These are phyloP conservation scores for Colossoma macropomum DNA, from an alignment of 2,113 vertebrate species.

Conservation along the genomic window DNA sequence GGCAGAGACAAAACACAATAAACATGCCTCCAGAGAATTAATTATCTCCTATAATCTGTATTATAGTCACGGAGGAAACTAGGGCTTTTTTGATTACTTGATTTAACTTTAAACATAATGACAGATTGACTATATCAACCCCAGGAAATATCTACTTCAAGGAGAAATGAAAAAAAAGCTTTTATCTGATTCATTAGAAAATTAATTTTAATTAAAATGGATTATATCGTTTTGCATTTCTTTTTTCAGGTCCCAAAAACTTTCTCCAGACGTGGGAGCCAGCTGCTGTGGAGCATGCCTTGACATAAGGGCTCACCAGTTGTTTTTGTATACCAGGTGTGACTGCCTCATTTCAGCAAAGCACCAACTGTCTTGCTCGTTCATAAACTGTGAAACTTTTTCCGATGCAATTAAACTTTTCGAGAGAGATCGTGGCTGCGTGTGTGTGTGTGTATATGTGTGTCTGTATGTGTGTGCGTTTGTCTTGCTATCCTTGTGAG, in stretches of 20 bases:
- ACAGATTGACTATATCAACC: background rate
- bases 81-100: background rate
- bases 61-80: background rate
- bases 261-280: slow-evolving; percentile 43
- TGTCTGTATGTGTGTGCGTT: background rate
- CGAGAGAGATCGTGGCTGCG: slow-evolving; percentile 8
- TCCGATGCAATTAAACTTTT: slow-evolving; percentile 58
- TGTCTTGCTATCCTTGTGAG: too few species aligned
- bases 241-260: slow-evolving; percentile 37
- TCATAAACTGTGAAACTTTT: slow-evolving; percentile 70
- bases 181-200: slow-evolving; percentile 34
- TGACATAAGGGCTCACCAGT: slow-evolving; percentile 61
- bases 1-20: slow-evolving; percentile 20
- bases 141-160: slow-evolving; percentile 12
- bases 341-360: slow-evolving; percentile 38
- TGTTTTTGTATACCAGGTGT: slow-evolving; percentile 72
- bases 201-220: slow-evolving; percentile 48
- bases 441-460: background rate
- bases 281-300: slow-evolving; percentile 52
- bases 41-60: background rate
- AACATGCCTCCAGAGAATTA: background rate
- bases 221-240: slow-evolving; percentile 39
- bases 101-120: slow-evolving; percentile 13
- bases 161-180: background rate
- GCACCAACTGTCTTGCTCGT: slow-evolving; percentile 62